Evolutionary conservation across 1,140 invertebrate species (phyloP), one percentile per base, ranked within the genome.

Genomic region (Pectinophora gossypiella): DNA sequence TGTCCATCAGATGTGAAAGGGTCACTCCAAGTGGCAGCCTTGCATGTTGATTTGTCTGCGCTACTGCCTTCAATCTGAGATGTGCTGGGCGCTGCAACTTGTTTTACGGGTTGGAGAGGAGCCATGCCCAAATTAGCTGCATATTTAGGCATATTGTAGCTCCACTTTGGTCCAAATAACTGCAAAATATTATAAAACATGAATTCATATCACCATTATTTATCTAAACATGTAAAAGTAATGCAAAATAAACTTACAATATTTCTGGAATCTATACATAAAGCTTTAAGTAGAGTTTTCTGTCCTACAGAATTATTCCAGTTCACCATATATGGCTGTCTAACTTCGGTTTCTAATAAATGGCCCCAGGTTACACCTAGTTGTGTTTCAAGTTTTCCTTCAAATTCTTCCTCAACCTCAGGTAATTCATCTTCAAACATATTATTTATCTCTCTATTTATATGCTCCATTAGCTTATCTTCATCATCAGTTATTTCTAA

Each of bases 191-290:
- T n/a, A n/a, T n/a, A n/a, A n/a, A n/a, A n/a, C n/a, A n/a, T n/a
- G n/a, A n/a, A n/a, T n/a, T n/a, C n/a, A n/a, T n/a, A n/a, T 32
- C 1, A 32, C 1, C n/a, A 9, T 32, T 5, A 23, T 23, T 32
- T 32, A 32, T 9, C 27, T 32, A 32, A 12, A 9, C n/a, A 3
- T 32, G 9, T 32, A 32, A 12, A 32, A 32, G 27, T 9, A 32
- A 32, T 32, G 27, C 27, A 32, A 1, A 32, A 32, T 1, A 1
- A 45, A 91, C 93, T 94, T 89, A 95, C 94, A 75, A 95, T 95
- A 77, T 95, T 95, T 56, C 94, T 90, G 3, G 93, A 94, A 89
- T 95, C 94, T 65, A 95, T 95, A 60, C 93, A 94, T 22, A 95
- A 85, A 13, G 94, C 90, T 61, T 91, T 91, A 23, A 95, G 72